Evolutionary conservation across 2,113 vertebrate species (phyloP), one percentile per base, ranked within the genome.

Genomic region (Limanda limanda): DNA sequence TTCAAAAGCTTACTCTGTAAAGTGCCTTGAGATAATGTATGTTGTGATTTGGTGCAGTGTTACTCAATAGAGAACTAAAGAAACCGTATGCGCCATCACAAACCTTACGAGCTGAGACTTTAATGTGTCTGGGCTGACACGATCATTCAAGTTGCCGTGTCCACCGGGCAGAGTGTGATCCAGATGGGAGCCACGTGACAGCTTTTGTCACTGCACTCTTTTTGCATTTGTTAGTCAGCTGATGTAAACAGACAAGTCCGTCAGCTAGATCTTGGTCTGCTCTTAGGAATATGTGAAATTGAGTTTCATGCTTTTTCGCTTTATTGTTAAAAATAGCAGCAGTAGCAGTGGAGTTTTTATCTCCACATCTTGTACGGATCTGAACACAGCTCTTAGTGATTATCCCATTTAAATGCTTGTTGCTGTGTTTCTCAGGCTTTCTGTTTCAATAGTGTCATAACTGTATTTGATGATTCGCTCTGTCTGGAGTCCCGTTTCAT

Each of bases 241-340:
- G 67, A 76, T 76, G n/a, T 42, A 71, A 71, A 59, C 54, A 23
- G 67, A 81, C 79, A 59, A 59, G 60, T 40, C 45, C 2, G 11
- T 47, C 55, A 3, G 23, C 40, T 18, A 67, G 18, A 31, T 31
- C 31, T 31, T 31, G 31, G 27, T 31, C 27, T 31, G 27, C 27
- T 31, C 27, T 31, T 31, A 56, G 47, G 47, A 45, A 62, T 35
- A 1, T 62, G 15, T 2, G 25, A 2, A 37, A n/a, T 25, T 57
- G 17, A 48, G 12, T 59, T 65, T 66, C 35, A 25, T 45, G 31
- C 24, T 47, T 52, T 31, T 68, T 24, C 25, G 18, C 12, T 66
- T 67, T 47, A 47, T 55, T 61, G 24, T n/a, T 68, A 25, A 61
- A 62, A 56, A 62, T 2, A 67, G 6, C 5, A 40, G 59, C 17